Evolutionary conservation across 2,113 vertebrate species (phyloP).

Genomic region (Laterallus jamaicensis): DNA sequence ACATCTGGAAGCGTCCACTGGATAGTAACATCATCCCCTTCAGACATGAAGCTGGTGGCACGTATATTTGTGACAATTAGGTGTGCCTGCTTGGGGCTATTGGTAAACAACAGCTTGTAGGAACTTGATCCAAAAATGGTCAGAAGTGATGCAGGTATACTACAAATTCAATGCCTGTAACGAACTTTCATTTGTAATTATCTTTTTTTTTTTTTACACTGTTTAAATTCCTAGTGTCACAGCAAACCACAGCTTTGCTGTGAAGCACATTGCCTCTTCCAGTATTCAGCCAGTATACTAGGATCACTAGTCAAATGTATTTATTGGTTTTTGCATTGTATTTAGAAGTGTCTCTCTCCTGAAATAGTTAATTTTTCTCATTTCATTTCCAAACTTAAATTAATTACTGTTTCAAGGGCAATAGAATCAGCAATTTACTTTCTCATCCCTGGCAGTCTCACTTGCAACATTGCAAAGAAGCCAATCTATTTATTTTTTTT

Average conservation of each 20-base stretch:
- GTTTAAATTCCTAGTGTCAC: constrained; percentile 41
- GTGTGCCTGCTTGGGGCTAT: neutral
- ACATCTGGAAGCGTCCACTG: neutral
- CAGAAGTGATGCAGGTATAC: neutral
- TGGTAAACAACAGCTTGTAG: neutral
- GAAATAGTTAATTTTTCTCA: constrained; percentile 30
- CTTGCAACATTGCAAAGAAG: constrained; percentile 41
- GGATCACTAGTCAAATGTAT: neutral
- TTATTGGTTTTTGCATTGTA: neutral
- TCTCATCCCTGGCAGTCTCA: constrained; percentile 38
- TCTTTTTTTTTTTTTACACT: constrained; percentile 1
- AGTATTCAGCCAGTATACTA: neutral
- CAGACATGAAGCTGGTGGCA: neutral
- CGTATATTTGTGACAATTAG: accelerated
- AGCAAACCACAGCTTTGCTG: constrained; percentile 36
- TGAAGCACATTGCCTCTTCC: constrained; percentile 5
- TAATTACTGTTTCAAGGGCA: neutral
- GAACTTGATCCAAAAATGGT: neutral
- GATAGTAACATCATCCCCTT: neutral
- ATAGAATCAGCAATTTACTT: constrained; percentile 49
- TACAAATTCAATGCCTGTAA: constrained; percentile 10
- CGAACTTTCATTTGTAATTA: constrained; percentile 35
- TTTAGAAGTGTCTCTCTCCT: constrained; percentile 29
- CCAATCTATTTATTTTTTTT: neutral
- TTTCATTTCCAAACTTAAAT: no score